Conservation (phyloP, 37 sponge, comb jelly and placozoan species). For the Mnemiopsis leidyi region DNA sequence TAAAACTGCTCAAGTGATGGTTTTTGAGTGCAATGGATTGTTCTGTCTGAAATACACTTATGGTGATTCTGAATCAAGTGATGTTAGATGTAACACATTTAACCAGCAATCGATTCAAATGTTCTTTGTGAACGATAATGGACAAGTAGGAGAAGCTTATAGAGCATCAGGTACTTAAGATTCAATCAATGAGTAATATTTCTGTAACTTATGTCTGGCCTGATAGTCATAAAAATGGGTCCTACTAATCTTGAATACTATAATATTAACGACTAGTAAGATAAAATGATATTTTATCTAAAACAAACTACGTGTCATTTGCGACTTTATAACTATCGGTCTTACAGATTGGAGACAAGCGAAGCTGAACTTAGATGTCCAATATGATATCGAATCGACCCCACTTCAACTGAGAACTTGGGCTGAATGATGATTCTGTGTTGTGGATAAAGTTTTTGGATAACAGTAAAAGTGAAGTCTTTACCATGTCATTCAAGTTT, state of each 20-base stretch:
- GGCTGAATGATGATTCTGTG: not conserved
- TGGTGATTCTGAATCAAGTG: not conserved
- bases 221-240: too few relatives aligned
- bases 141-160: not conserved
- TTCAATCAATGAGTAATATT: too few relatives aligned
- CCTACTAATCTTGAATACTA: too few relatives aligned
- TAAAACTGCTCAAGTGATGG: not conserved
- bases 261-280: too few relatives aligned
- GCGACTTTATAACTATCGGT: too few relatives aligned
- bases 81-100: not conserved
- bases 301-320: too few relatives aligned
- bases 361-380: not conserved
- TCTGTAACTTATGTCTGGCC: too few relatives aligned
- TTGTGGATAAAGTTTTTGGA: not conserved
- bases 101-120: not conserved
- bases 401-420: slow-evolving; percentile 8
- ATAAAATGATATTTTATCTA: too few relatives aligned
- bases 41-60: not conserved
- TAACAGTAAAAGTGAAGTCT: not conserved
- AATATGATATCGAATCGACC: not conserved
- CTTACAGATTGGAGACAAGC: slow-evolving; percentile 1
- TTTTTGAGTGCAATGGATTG: not conserved
- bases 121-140: not conserved
- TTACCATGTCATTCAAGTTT: not conserved
- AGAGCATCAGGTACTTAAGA: not conserved